Percentiles rank a stretch among this genome's conserved stretches.
These are phyloP conservation scores for Pelobates cultripes DNA, from an alignment of 2,797 vertebrate species.

Conservation along the genomic window DNA sequence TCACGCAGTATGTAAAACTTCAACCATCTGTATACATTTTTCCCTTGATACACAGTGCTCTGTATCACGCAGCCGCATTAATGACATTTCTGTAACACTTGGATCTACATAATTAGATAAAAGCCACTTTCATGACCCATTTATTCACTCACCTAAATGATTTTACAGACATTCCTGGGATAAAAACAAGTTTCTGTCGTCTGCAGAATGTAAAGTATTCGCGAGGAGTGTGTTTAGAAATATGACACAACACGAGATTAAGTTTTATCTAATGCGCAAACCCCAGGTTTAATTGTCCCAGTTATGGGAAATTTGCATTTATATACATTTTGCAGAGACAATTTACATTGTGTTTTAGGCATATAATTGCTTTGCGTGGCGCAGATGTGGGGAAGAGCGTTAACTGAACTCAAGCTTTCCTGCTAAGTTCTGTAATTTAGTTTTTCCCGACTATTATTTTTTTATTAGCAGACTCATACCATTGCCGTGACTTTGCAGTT, in stretches of 20 bases:
- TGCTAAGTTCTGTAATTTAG: slow-evolving; percentile 42
- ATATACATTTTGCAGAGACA: slow-evolving; percentile 20
- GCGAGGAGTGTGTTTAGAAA: neutral
- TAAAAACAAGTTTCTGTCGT: slow-evolving; percentile 41
- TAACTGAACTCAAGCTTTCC: slow-evolving; percentile 25
- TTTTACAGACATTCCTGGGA: slow-evolving; percentile 56
- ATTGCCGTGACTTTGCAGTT: slow-evolving; percentile 26
- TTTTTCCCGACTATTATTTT: slow-evolving; percentile 32
- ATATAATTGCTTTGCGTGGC: slow-evolving; percentile 23
- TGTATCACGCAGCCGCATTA: slow-evolving; percentile 40
- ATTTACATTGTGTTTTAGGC: slow-evolving; percentile 7
- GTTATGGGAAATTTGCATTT: slow-evolving; percentile 23
- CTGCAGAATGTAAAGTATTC: slow-evolving; percentile 30
- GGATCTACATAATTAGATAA: slow-evolving; percentile 54
- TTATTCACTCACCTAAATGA: slow-evolving; percentile 56
- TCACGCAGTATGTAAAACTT: slow-evolving; percentile 5
- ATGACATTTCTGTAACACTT: slow-evolving; percentile 46
- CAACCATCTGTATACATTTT: slow-evolving; percentile 3
- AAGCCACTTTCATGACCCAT: slow-evolving; percentile 53
- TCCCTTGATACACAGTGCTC: neutral
- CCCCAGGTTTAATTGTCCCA: slow-evolving; percentile 26
- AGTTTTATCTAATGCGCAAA: slow-evolving; percentile 17
- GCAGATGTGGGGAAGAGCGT: slow-evolving; percentile 26
- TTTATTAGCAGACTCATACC: slow-evolving; percentile 35
- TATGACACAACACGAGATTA: slow-evolving; percentile 29